Evolutionary conservation across 2,888 invertebrate species (phyloP), one percentile per base, ranked within the genome.

Genomic region (Pristionchus fissidentatus): DNA sequence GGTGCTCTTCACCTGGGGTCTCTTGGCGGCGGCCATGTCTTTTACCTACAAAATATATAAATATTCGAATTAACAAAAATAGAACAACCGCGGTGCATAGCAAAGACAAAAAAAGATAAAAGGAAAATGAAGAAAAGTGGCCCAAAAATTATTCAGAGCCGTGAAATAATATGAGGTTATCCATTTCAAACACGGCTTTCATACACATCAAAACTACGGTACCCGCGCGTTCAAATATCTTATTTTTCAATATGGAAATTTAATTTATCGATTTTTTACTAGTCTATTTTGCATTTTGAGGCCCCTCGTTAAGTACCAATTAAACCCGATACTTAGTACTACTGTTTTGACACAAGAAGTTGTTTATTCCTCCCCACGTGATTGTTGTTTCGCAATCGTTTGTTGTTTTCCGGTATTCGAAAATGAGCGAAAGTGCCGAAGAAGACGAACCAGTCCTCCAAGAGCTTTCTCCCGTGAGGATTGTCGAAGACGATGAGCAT

Each of bases 1-100:
- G 85, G 85, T 52, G 70, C 52, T 70, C 70, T 82, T 82, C n/a
- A 82, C 82, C 55, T 82, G 82, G 49, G 82, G 82, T 43, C 46
- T 82, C 82, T 82, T 82, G 32, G 70, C 38, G 38, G 43, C 80
- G 15, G 82, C 82, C 82, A 82, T 82, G 15, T 35, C 78, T 80
- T 8, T 80, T 60, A 57, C 80, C 80, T 80, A 60, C 57, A 79
- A 70, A 35, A 60, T 26, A 60, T n/a, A 26, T 26, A 10, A 49
- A 77, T 19, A 49, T 49, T 43, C 10, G 26, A 13, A 15, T n/a
- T 19, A 32, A 29, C 10, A 32, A 77, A 13, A 77, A 4, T 32
- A 29, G 32, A 77, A 52, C 10, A 13, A 8, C 49, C 19, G 26
- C 13, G 19, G n/a, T 10, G 26, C 62, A 60, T n/a, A 60, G 8